phyloP scores from a whole-genome alignment of 2,888 invertebrate species.

The Drosophila putrida region DNA sequence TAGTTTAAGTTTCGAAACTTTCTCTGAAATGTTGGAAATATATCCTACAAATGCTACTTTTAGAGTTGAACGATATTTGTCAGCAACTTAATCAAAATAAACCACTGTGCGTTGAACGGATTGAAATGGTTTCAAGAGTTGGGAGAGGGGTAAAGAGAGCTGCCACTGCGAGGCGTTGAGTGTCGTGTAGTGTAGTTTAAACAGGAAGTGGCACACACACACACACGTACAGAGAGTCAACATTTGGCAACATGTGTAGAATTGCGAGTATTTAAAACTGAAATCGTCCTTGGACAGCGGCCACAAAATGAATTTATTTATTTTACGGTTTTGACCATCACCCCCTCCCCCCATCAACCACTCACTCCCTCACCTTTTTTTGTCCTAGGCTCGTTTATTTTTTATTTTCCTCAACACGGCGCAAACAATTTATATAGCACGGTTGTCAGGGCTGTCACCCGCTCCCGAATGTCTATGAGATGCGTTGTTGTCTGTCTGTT shows the following conservation, averaged over 20 bases:
- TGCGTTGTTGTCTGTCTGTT: conserved; percentile 16
- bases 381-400: conserved; percentile 12
- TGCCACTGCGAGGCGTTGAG: conserved; percentile 37
- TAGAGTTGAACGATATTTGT: no score
- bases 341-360: not conserved
- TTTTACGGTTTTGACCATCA: conserved; percentile 51
- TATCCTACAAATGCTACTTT: no score
- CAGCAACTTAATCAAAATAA: no score
- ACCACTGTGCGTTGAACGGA: not conserved
- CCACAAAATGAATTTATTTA: conserved; percentile 80
- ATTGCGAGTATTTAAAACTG: conserved; percentile 71
- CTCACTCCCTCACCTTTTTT: not conserved
- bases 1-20: no score
- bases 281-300: conserved; percentile 66
- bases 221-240: conserved; percentile 10
- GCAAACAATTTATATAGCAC: conserved; percentile 57
- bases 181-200: conserved; percentile 52
- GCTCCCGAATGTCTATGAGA: conserved; percentile 12
- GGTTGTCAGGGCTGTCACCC: conserved; percentile 38
- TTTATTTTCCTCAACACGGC: conserved; percentile 49
- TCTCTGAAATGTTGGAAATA: no score
- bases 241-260: conserved; percentile 59
- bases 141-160: not conserved
- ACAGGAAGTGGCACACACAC: conserved; percentile 63
- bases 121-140: not conserved